These are phyloP conservation scores for Synergus japonicus DNA, from an alignment of 2,888 invertebrate species.

Conservation along the genomic window DNA sequence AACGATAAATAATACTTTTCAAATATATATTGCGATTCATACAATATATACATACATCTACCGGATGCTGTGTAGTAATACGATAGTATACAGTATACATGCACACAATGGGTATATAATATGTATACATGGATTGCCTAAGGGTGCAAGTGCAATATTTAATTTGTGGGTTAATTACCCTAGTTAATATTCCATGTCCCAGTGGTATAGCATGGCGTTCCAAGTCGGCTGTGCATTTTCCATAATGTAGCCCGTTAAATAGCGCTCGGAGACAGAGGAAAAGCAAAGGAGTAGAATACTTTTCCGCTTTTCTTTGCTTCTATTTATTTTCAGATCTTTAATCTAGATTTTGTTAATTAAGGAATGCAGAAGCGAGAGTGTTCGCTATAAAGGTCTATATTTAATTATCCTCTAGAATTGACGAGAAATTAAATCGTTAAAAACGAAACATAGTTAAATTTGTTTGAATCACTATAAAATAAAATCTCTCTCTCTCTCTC, in stretches of 20 bases:
- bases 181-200: conserved; percentile 69
- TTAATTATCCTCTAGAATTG: not conserved
- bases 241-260: conserved; percentile 66
- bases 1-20: not conserved
- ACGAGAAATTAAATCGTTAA: conserved; percentile 1
- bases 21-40: not conserved
- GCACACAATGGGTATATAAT: not conserved
- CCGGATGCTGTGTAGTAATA: not conserved
- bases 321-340: conserved; percentile 37
- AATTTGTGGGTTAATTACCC: conserved; percentile 71
- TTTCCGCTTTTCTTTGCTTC: not conserved
- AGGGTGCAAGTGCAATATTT: conserved; percentile 62
- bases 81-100: too few species aligned
- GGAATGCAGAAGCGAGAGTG: not conserved
- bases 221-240: conserved; percentile 60
- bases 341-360: conserved; percentile 28
- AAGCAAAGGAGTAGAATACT: not conserved
- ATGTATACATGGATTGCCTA: not conserved
- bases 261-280: conserved; percentile 39
- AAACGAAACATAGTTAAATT: not conserved
- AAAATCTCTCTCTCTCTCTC: too few species aligned
- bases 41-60: not conserved
- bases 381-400: not conserved
- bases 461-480: too few species aligned
- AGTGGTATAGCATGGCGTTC: conserved; percentile 50